phyloP scores from a whole-genome alignment of 2,113 vertebrate species.

The Ramphastos sulfuratus region DNA sequence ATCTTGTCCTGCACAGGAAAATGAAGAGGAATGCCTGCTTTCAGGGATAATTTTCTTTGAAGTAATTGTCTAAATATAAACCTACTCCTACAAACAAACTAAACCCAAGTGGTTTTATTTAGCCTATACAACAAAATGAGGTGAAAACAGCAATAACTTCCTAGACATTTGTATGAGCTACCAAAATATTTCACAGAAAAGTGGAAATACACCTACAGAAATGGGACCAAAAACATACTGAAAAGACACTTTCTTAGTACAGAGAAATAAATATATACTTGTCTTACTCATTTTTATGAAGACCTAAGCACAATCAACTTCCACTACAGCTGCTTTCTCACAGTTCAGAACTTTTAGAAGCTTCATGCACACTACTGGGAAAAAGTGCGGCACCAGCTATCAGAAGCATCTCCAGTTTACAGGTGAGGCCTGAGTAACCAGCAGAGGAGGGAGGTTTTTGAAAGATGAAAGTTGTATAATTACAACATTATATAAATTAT shows the following conservation, averaged over 20 bases:
- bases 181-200: background rate
- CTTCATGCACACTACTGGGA: background rate
- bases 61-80: slow-evolving; percentile 35
- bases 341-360: background rate
- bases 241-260: background rate
- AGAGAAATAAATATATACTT: background rate
- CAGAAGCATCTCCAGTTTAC: background rate
- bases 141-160: background rate
- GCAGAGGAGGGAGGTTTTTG: background rate
- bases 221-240: background rate
- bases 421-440: background rate
- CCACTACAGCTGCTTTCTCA: background rate
- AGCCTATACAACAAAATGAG: background rate
- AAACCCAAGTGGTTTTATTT: background rate
- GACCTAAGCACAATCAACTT: background rate
- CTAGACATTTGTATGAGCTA: background rate
- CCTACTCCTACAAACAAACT: background rate
- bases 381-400: background rate
- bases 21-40: slow-evolving; percentile 39
- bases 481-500: background rate
- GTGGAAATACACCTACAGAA: background rate
- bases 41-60: slow-evolving; percentile 38
- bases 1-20: slow-evolving; percentile 41
- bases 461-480: background rate
- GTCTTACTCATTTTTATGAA: background rate